Base-by-base conservation (phyloP, 1,140 invertebrate species). In the Temnothorax nylanderi region DNA sequence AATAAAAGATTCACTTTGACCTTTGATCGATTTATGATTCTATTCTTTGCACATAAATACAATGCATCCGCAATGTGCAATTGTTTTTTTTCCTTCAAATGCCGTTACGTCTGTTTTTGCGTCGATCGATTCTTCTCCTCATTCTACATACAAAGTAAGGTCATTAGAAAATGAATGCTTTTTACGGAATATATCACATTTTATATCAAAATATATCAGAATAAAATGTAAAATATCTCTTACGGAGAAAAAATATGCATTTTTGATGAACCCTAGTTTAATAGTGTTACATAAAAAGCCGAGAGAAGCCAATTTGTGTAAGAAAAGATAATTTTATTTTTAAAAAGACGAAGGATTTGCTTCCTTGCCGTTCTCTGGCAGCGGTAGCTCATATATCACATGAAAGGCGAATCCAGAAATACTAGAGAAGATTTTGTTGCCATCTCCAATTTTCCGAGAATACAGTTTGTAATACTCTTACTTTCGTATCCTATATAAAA, bases 1-100 rank as follows among this genome's bases (percentile, higher is more conserved):
- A 32, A 32, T 49, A 16, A 69, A 49, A 11, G 16, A 69, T 69
- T 69, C 41, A 18, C 41, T 47, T 26, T 69, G 21, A 69, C 65
- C 41, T 69, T 69, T 67, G 65, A 69, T 69, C 21, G 41, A 67
- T 67, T 67, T 21, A 67, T 67, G 64, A 67, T 67, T 67, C 13
- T 69, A 69, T 69, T 69, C 41, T 69, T 49, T 44, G 64, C 37
- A 32, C 11, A 69, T 49, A 69, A 21, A 21, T 47, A 47, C 6
- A 69, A 8, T 47, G 41, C 21, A 69, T 26, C 37, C 6, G 65
- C 41, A 69, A 69, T 69, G 18, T 69, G 21, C 41, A 69, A 69
- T 69, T 69, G 21, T 69, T 69, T 69, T 21, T 44, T 69, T 49
- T 69, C 41, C 13, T 69, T 47, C 44, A 21, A 69, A 49, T 69